Percentiles rank a stretch among this genome's conserved stretches.
Evolutionary conservation across 2,888 invertebrate species (phyloP).

Genomic region (Machimus atricapillus): DNA sequence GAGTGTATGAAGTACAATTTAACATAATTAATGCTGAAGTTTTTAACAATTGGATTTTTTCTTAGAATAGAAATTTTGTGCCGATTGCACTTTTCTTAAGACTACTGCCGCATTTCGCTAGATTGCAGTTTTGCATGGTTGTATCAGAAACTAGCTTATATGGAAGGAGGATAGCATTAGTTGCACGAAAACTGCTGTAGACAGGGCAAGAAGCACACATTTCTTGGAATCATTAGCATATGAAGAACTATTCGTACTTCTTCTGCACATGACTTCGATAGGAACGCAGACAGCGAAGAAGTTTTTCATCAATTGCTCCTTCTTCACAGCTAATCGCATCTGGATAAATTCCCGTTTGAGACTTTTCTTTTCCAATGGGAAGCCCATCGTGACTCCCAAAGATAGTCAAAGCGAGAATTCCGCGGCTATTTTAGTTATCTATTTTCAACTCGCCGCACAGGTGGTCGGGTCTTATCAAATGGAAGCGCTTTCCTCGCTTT

Average conservation of each 20-base stretch:
- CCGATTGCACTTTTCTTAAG: no score
- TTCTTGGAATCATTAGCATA: neutral
- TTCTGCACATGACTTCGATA: neutral
- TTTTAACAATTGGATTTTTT: no score
- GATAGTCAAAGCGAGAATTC: conserved; percentile 24
- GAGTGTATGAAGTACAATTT: no score
- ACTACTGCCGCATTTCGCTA: neutral
- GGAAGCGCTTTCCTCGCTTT: conserved; percentile 30
- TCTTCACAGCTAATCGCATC: neutral
- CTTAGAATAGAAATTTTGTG: no score
- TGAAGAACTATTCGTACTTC: neutral
- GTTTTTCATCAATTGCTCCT: conserved; percentile 5
- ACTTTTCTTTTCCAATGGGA: neutral
- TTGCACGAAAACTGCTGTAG: neutral
- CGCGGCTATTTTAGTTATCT: conserved; percentile 34
- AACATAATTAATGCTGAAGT: no score
- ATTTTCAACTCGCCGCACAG: conserved; percentile 26
- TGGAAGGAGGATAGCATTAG: neutral
- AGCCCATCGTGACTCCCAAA: conserved; percentile 14
- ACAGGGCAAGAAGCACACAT: neutral
- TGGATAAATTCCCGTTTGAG: conserved; percentile 11
- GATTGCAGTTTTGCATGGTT: neutral
- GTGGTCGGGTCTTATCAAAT: conserved; percentile 38
- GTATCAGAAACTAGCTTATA: neutral
- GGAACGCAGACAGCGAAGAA: neutral